Conservation (phyloP, 2,113 vertebrate species). For the Paedocypris sp. region DNA sequence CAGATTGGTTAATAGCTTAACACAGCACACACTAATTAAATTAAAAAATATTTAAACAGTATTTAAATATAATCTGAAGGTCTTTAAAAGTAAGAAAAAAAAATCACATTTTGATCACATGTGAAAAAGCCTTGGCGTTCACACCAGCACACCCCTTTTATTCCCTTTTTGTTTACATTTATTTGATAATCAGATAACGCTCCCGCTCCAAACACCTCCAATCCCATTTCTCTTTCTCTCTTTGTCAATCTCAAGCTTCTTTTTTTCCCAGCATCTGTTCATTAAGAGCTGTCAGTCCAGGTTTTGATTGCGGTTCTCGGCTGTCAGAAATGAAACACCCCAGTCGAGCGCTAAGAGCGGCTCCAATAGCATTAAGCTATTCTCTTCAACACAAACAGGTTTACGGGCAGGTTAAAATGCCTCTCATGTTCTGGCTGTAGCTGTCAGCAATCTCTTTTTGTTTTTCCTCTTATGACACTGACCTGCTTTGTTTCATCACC, state of each 20-base stretch:
- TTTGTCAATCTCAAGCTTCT: neutral
- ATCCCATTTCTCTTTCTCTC: neutral
- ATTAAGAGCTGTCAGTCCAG: constrained; percentile 60
- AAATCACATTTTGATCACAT: too few species aligned
- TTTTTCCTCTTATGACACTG: constrained; percentile 27
- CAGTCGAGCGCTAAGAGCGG: constrained; percentile 37
- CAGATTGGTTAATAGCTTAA: too few species aligned
- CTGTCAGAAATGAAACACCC: constrained; percentile 60
- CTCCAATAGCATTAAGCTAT: constrained; percentile 38
- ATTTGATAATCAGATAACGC: too few species aligned
- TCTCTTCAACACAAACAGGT: constrained; percentile 36
- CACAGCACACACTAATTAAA: too few species aligned
- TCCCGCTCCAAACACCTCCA: too few species aligned
- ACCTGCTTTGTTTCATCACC: constrained; percentile 31
- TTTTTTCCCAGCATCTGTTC: constrained; percentile 37
- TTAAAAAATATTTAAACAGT: too few species aligned
- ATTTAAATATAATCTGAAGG: too few species aligned
- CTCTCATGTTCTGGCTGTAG: constrained; percentile 35
- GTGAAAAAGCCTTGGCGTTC: too few species aligned
- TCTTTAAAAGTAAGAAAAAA: too few species aligned
- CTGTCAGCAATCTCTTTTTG: constrained; percentile 35
- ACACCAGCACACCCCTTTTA: too few species aligned
- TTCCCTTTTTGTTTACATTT: too few species aligned
- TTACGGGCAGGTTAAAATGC: constrained; percentile 29
- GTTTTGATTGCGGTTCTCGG: constrained; percentile 43